Evolutionary conservation across 2,888 invertebrate species (phyloP), one percentile per base, ranked within the genome.

Genomic region (Xestia sexstrigata): DNA sequence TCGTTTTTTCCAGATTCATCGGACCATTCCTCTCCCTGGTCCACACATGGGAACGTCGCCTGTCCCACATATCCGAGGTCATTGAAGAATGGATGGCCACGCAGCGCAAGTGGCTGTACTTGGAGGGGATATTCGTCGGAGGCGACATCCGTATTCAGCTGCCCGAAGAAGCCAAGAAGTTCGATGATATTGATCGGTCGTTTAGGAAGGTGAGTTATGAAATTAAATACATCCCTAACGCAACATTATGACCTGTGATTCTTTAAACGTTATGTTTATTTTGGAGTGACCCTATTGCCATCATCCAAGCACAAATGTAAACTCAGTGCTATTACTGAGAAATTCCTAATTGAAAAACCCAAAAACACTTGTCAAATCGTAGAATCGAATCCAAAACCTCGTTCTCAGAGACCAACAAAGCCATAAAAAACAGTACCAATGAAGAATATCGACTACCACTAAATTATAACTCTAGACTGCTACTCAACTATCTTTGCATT

Each of bases 111-210:
- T 99, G 99, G 99, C 97, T 99, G 84, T 99, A 99, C 91, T 95
- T 99, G 84, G 99, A 99, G 92, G 99, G 99, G 0, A 99, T 99
- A 82, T 99, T 99, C 92, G 98, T 99, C 1, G 98, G 98, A 0
- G 98, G 98, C 9, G 99, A 99, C 91, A 99, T 99, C 85, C 97
- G 99, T 70, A 94, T 97, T 0, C 99, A 99, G 91, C 95, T 99
- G 73, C 99, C 99, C 0, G 99, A 99, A 2, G 99, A 99, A 92
- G 99, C 99, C 0, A 98, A 97, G 92, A 98, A 98, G 93, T 99
- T 99, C 93, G 99, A 99, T 91, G 98, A 98, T 82, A 98, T 99
- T 87, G 99, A 99, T 92, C 98, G 97, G 92, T 92, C 97, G 2
- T 99, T 98, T 94, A 97, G 98, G 90, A 97, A 98, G 97, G 98